Evolutionary conservation across 2,113 vertebrate genomes (phyloP).

Genomic region (Pelodiscus sinensis): DNA sequence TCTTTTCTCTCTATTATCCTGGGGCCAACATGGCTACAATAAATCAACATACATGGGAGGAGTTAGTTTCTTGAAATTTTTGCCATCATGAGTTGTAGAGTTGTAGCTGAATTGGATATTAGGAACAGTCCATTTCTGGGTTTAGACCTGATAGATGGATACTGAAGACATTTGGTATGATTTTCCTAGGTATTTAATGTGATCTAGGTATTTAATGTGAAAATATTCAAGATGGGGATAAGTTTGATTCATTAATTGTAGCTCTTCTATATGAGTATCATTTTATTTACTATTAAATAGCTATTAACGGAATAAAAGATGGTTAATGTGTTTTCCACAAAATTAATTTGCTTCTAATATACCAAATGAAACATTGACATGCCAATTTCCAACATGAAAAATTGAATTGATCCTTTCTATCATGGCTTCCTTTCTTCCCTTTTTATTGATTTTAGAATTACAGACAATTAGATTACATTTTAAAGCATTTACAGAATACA

Average conservation of each 20-base stretch:
- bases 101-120: not conserved
- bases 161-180: not conserved
- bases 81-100: not conserved
- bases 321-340: slow-evolving; percentile 49
- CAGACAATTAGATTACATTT: slow-evolving; percentile 54
- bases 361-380: slow-evolving; percentile 24
- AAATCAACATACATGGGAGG: not conserved
- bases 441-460: slow-evolving; percentile 62
- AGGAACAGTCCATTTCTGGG: not conserved
- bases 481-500: slow-evolving; percentile 39
- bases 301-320: slow-evolving; percentile 36
- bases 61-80: not conserved
- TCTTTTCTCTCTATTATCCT: not conserved
- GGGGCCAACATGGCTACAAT: not conserved
- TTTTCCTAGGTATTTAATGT: not conserved
- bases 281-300: slow-evolving; percentile 45
- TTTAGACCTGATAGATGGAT: not conserved
- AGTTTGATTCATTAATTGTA: not conserved
- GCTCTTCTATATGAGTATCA: not conserved
- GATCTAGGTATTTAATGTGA: not conserved
- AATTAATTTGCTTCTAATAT: slow-evolving; percentile 36
- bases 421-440: slow-evolving; percentile 38
- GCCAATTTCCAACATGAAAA: slow-evolving; percentile 60
- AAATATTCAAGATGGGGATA: not conserved
- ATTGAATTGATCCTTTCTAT: slow-evolving; percentile 21